Conservation (phyloP, 2,797 vertebrate species). For the Rhinophrynus dorsalis region DNA sequence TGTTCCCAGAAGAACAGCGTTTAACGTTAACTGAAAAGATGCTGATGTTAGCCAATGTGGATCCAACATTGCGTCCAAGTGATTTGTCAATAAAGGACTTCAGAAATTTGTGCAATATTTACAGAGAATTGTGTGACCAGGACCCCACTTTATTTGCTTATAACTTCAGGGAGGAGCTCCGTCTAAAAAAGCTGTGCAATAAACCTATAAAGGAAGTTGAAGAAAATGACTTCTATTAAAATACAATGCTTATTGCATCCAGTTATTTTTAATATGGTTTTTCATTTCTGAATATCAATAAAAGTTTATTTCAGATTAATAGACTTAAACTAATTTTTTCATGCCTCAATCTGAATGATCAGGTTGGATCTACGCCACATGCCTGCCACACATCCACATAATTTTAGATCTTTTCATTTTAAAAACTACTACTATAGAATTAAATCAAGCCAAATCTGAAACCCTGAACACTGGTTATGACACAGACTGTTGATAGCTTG, state of each 20-base stretch:
- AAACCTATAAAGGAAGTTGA: background rate
- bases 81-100: slow-evolving; percentile 83
- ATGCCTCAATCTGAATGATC: too few species aligned
- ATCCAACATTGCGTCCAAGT: slow-evolving; percentile 81
- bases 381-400: too few species aligned
- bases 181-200: slow-evolving; percentile 53
- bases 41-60: slow-evolving; percentile 79
- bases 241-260: background rate
- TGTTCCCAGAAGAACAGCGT: slow-evolving; percentile 84
- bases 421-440: too few species aligned
- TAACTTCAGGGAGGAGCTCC: slow-evolving; percentile 85
- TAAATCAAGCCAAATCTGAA: too few species aligned
- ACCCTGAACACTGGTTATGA: too few species aligned
- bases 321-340: too few species aligned
- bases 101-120: slow-evolving; percentile 77
- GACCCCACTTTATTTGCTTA: slow-evolving; percentile 75
- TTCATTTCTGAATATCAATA: too few species aligned
- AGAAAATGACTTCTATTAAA: background rate
- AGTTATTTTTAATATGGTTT: background rate
- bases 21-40: slow-evolving; percentile 76
- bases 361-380: too few species aligned
- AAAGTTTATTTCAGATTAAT: too few species aligned
- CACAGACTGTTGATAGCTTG: too few species aligned
- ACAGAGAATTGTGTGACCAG: slow-evolving; percentile 76
- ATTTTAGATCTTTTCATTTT: too few species aligned